Base-by-base conservation (phyloP, 2,113 vertebrate species). In the Chamaea fasciata region DNA sequence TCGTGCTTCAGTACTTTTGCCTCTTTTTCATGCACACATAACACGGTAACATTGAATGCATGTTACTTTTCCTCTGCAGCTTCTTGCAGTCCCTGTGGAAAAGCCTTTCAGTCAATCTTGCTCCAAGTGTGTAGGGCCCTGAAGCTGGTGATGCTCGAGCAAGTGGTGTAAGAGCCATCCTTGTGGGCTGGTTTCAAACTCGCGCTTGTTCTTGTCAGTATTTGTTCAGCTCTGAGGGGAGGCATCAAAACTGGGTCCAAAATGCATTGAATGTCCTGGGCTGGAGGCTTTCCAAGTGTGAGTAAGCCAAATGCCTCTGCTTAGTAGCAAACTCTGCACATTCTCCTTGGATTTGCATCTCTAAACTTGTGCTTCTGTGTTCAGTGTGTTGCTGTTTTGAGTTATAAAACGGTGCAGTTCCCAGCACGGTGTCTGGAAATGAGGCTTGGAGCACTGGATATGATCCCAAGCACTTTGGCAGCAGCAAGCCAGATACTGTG, bases 11-110 rank as follows among this genome's bases (percentile, higher is more conserved):
- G 98, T 98, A 97, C 98, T 98, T 97, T 98, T 98, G 98, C 98
- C 98, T 98, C 97, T 98, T 98, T 98, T 98, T 98, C 98, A 98
- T 99, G 98, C 98, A 99, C 98, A 98, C 98, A 97, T 98, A 97
- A 96, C 97, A 98, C 97, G 86, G 86, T 97, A 98, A 98, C 98
- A 96, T 96, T 87, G 97, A 98, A 98, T 98, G 99, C 99, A 99
- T 99, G 99, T 97, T 98, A 96, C 97, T 98, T 98, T 97, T 97
- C 98, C 97, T 97, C 98, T 97, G 98, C 98, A 98, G 98, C 98
- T 97, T 98, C 96, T 98, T 97, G 98, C 97, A 98, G 97, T 98
- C 97, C 98, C 96, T 96, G 98, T 99, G 98, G 97, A 98, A 98
- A 98, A 98, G 98, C 98, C 98, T 98, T 99, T 90, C 65, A 94